Evolutionary conservation across 2,113 vertebrate species (phyloP), one percentile per base, ranked within the genome.

Genomic region (Gnathochromis pfefferi): DNA sequence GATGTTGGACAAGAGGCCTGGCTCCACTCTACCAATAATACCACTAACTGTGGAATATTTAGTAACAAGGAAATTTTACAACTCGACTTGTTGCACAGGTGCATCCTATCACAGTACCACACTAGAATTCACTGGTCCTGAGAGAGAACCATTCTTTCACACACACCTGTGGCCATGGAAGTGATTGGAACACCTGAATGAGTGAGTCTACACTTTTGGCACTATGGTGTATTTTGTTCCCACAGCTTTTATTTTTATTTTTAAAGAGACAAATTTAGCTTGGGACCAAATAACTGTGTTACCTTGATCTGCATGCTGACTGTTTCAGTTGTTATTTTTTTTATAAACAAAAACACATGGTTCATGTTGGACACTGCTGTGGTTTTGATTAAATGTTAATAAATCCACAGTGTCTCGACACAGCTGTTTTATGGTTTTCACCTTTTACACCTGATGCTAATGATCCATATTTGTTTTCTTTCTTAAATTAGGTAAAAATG

Each of bases 1-100:
- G 60, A 65, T 65, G 31, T 35, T 35, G 31, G 60, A 35, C 60
- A 65, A 35, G 60, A 65, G 31, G 60, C 60, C 31, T 35, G 60
- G 17, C 17, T 1, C 9, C 31, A 35, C 31, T 35, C 60, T 35
- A 65, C n/a, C n/a, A n/a, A n/a, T 63, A 63, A 63, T 35, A 5
- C 58, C 4, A 12, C 31, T 63, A 35, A 63, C 31, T 65, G 31
- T 65, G 31, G 10, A 38, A 65, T 65, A 65, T 65, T 65, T 38
- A 65, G 31, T 65, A 65, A 65, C 17, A 5, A 38, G 17, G 2
- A 2, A 65, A 38, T 65, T 65, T 65, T n/a, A 65, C 17, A 65
- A 38, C 31, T 65, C 0, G 1, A 65, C 60, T 38, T 65, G 17
- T 38, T 65, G 60, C 31, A 65, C 31, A 38, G 0, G 60, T n/a